Conservation (phyloP, 2,888 invertebrate genomes). For the Lissonota sp. region DNA sequence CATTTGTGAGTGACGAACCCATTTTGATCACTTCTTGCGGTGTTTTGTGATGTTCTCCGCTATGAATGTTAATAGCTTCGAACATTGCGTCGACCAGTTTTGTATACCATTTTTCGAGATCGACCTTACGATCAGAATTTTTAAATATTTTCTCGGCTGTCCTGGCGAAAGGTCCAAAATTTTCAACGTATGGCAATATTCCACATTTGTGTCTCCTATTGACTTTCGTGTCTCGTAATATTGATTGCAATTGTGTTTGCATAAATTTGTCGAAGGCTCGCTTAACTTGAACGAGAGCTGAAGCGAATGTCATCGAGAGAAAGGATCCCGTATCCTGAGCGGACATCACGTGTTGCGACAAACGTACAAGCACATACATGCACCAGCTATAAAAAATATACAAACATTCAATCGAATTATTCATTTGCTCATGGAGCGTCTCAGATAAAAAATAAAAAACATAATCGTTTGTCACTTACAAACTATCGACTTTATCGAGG, state of each 20-base stretch:
- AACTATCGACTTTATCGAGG: conserved; percentile 94
- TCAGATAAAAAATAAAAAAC: conserved; percentile 27
- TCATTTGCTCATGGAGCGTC: conserved; percentile 43
- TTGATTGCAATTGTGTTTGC: conserved; percentile 91
- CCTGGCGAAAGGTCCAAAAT: conserved; percentile 94
- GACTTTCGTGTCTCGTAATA: conserved; percentile 90
- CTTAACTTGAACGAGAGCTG: conserved; percentile 94
- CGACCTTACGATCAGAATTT: conserved; percentile 93
- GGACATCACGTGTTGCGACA: conserved; percentile 96
- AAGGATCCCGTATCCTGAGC: conserved; percentile 94
- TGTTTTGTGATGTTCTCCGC: conserved; percentile 94
- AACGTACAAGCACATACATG: conserved; percentile 95
- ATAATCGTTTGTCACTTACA: conserved; percentile 88
- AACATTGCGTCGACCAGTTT: conserved; percentile 93
- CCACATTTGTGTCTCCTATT: conserved; percentile 93
- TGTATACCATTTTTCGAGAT: conserved; percentile 96
- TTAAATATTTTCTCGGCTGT: conserved; percentile 95
- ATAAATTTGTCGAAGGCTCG: conserved; percentile 96
- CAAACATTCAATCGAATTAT: conserved; percentile 7
- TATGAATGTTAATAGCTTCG: conserved; percentile 91
- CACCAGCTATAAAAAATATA: conserved; percentile 89
- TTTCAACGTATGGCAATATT: conserved; percentile 94
- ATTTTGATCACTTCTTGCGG: conserved; percentile 96
- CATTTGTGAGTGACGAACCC: conserved; percentile 85
- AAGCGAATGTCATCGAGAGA: conserved; percentile 94